Conservation (phyloP, 2,797 vertebrate species). For the Tympanoctomys barrerae region DNA sequence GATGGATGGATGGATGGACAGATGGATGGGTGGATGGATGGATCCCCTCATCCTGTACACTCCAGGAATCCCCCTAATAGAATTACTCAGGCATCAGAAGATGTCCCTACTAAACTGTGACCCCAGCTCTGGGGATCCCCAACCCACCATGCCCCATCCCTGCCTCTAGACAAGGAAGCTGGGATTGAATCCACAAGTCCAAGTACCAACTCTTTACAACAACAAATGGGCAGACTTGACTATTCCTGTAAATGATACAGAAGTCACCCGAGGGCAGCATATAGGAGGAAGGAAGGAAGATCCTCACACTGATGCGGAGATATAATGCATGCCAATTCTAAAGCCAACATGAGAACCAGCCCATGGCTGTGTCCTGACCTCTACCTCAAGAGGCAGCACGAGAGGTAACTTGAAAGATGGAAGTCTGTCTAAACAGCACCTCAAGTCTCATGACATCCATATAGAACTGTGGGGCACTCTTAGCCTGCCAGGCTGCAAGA, state of each 20-base stretch:
- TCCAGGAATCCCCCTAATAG: not conserved
- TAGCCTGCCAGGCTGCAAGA: not conserved
- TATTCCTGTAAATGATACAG: not conserved
- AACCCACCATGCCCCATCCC: not conserved
- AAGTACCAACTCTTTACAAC: not conserved
- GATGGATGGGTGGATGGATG: not conserved
- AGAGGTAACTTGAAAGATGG: not conserved
- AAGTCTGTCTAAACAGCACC: not conserved
- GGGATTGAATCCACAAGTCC: not conserved
- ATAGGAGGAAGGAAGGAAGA: conserved; percentile 12
- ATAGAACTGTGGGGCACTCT: not conserved
- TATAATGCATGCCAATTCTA: not conserved
- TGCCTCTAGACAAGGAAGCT: not conserved
- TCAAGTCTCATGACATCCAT: not conserved
- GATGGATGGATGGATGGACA: too few relatives aligned
- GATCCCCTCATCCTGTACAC: not conserved
- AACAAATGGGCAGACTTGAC: not conserved
- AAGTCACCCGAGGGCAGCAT: not conserved
- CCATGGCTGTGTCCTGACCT: not conserved
- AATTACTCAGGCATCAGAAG: not conserved
- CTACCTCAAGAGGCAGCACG: fast-evolving
- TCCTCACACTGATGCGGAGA: not conserved
- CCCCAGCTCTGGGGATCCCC: not conserved
- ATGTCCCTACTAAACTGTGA: not conserved
- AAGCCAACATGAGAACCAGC: not conserved